Evolutionary conservation across 2,888 invertebrate species (phyloP).

Genomic region (Mythimna albipuncta): DNA sequence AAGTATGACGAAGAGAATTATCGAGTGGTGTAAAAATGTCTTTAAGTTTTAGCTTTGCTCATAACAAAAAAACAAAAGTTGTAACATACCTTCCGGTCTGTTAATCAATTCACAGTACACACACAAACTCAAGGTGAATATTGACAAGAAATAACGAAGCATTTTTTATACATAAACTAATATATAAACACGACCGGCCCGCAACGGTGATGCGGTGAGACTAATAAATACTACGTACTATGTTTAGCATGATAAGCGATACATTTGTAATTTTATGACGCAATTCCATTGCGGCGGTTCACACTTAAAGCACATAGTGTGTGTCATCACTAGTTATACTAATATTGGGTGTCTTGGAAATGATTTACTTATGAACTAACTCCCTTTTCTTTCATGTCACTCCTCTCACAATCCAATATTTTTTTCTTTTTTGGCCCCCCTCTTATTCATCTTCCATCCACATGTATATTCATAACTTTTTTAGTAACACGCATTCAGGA

Average conservation of each 20-base stretch:
- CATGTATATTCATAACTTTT: too few relatives aligned
- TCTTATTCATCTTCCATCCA: too few relatives aligned
- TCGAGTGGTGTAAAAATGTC: too few relatives aligned
- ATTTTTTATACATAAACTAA: conserved; percentile 8
- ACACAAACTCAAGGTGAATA: conserved; percentile 27
- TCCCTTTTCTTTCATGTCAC: too few relatives aligned
- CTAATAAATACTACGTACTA: not conserved
- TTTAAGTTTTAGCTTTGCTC: too few relatives aligned
- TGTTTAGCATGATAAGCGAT: not conserved
- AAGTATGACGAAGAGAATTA: too few relatives aligned
- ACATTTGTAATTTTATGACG: not conserved
- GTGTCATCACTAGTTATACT: too few relatives aligned
- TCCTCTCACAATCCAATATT: too few relatives aligned
- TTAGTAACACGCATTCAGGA: too few relatives aligned
- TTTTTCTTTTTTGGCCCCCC: too few relatives aligned
- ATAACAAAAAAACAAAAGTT: not conserved
- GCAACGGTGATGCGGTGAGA: not conserved
- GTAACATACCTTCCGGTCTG: conserved; percentile 17
- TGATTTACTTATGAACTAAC: too few relatives aligned
- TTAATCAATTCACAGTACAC: conserved; percentile 28
- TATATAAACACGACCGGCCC: not conserved
- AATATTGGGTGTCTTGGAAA: too few relatives aligned
- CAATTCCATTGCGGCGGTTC: not conserved
- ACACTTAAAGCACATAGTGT: not conserved
- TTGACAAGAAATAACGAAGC: conserved; percentile 9